A percentile compares a stretch with the other conserved stretches of the same genome.
phyloP scores from a whole-genome alignment of 2,797 vertebrate species.

The Sebastes oblongus region DNA sequence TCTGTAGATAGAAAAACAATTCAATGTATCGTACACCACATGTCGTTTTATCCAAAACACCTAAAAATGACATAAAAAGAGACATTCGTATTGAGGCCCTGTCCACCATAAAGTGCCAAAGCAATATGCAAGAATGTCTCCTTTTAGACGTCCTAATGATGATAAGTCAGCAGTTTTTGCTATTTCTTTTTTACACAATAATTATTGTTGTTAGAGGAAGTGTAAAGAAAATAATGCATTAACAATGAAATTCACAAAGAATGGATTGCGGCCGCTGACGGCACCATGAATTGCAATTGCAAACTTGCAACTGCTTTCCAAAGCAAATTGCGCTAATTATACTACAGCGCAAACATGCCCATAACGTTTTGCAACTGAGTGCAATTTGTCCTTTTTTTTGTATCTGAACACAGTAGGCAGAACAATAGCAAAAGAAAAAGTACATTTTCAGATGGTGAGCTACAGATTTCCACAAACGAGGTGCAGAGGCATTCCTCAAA shows the following conservation, averaged over 20 bases:
- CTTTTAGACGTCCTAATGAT: background rate
- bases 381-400: too few species aligned
- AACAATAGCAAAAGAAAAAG: background rate
- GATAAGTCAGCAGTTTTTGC: background rate
- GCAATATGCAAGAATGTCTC: background rate
- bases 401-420: background rate
- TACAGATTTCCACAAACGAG: too few species aligned
- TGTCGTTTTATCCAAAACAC: background rate
- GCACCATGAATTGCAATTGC: too few species aligned
- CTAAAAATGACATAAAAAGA: background rate
- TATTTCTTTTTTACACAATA: background rate
- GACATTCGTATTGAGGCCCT: background rate
- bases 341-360: background rate
- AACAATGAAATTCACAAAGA: too few species aligned
- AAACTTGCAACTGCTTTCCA: background rate
- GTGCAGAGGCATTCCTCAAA: too few species aligned
- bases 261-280: too few species aligned
- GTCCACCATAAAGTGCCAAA: background rate
- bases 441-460: too few species aligned
- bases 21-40: background rate
- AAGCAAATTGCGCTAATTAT: background rate
- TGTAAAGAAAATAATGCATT: too few species aligned
- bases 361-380: rapidly evolving
- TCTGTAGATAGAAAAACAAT: conserved; percentile 70
- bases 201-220: too few species aligned